Conservation (phyloP, 2,888 invertebrate species). For the Conus canariensis region DNA sequence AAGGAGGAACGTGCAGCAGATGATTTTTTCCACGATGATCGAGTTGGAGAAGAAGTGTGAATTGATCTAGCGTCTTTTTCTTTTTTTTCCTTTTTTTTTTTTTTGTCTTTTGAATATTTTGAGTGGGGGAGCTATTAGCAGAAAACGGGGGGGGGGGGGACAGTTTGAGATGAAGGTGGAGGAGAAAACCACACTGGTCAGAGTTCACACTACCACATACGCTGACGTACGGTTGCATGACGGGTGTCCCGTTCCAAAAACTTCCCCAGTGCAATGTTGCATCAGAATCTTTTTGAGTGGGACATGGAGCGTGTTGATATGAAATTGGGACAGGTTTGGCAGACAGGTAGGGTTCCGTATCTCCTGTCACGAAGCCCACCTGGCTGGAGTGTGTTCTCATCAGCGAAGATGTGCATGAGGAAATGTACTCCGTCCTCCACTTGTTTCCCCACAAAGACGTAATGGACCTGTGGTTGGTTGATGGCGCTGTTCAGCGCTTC, state of each 20-base stretch:
- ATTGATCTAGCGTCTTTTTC: not conserved
- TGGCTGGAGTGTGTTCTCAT: not conserved
- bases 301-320: too few relatives aligned
- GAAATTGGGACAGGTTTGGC: too few relatives aligned
- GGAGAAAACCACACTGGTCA: not conserved
- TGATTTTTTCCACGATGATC: slow-evolving; percentile 59
- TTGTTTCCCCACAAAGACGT: not conserved
- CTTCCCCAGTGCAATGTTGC: too few relatives aligned
- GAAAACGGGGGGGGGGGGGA: not conserved
- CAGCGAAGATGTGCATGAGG: not conserved
- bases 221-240: not conserved
- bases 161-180: not conserved
- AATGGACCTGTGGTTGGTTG: not conserved
- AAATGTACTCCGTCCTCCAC: not conserved
- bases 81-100: not conserved
- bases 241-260: too few relatives aligned
- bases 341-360: not conserved
- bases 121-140: too few relatives aligned
- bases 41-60: slow-evolving; percentile 70
- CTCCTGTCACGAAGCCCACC: not conserved
- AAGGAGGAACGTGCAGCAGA: slow-evolving; percentile 35
- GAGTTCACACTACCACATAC: not conserved
- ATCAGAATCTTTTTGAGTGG: not conserved
- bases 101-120: too few relatives aligned
- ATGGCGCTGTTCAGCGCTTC: not conserved